Evolutionary conservation across 2,113 vertebrate genomes (phyloP).

Genomic region (Notarius quadriscutis): DNA sequence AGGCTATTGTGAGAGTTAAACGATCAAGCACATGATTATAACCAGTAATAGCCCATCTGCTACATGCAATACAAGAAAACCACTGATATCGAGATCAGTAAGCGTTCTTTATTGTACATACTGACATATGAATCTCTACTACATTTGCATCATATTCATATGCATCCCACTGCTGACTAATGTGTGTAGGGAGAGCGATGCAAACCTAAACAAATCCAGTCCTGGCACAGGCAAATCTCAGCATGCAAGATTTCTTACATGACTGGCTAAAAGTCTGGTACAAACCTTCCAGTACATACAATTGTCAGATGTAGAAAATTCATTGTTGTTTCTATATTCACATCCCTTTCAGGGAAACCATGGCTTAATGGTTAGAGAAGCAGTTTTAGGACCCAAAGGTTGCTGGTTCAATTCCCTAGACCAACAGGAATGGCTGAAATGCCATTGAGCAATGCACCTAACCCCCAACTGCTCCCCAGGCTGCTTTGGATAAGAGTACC

Average conservation of each 20-base stretch:
- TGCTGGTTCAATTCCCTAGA: no score
- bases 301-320: neutral
- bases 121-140: neutral
- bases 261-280: constrained; percentile 8
- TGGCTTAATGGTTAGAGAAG: no score
- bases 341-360: no score
- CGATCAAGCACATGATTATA: no score
- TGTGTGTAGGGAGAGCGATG: constrained; percentile 55
- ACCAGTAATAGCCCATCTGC: neutral
- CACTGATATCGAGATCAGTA: neutral
- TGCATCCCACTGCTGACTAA: constrained; percentile 38
- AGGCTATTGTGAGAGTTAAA: neutral
- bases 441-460: no score
- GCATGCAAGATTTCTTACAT: constrained; percentile 23
- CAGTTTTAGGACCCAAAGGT: no score
- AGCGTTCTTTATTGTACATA: constrained; percentile 4
- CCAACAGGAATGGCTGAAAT: no score
- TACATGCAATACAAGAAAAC: neutral
- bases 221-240: constrained; percentile 59
- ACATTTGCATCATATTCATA: constrained; percentile 60
- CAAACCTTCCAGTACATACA: constrained; percentile 7
- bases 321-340: neutral
- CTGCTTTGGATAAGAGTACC: no score
- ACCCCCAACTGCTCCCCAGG: no score
- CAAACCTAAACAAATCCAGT: constrained; percentile 56